Evolutionary conservation across 1,140 invertebrate species (phyloP), one percentile per base, ranked within the genome.

Genomic region (Aphelinus atriplicis): DNA sequence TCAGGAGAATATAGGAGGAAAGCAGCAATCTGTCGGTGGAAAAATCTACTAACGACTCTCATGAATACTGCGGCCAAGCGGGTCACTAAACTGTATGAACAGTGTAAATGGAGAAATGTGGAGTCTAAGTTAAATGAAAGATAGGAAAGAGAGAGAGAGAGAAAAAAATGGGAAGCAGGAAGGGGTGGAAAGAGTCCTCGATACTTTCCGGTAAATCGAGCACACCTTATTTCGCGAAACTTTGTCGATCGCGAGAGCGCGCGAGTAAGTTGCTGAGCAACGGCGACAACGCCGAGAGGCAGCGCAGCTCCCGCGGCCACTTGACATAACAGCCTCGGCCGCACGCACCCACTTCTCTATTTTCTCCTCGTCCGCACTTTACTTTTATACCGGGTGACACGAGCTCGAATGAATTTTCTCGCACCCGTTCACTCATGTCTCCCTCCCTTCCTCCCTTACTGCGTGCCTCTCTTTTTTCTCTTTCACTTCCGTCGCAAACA

Each of bases 251-350:
- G 45, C 10, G 1, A 58, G 5, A 61, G 58, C 42, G 9, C 56
- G 58, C 3, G 58, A 43, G 42, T 43, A 45, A 61, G 62, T 64
- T 50, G 51, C 47, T 43, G 3, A 26, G 26, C 26, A 26, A 26
- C 62, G 3, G 9, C 62, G 47, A 43, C 46, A n/a, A 64, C 62
- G 62, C 26, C 3, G 62, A 7, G 3, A 50, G 42, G 47, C 26
- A 10, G 10, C 3, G 51, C 6, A 43, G 58, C n/a, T 45, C 61
- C 61, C 50, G 7, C 43, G 65, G 66, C 56, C 65, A 67, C 65
- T 67, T 42, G 56, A 48, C 56, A 69, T 60, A 69, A 58, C 43
- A 69, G 66, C 66, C 47, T 67, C 51, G 65, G 65, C 56, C 48
- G 53, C 64, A 43, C 43, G 5, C 58, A 45, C 58, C 26, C 58